A percentile compares a stretch with the other conserved stretches of the same genome.
Conservation (phyloP, 1,140 invertebrate genomes). For the Drosophila auraria region DNA sequence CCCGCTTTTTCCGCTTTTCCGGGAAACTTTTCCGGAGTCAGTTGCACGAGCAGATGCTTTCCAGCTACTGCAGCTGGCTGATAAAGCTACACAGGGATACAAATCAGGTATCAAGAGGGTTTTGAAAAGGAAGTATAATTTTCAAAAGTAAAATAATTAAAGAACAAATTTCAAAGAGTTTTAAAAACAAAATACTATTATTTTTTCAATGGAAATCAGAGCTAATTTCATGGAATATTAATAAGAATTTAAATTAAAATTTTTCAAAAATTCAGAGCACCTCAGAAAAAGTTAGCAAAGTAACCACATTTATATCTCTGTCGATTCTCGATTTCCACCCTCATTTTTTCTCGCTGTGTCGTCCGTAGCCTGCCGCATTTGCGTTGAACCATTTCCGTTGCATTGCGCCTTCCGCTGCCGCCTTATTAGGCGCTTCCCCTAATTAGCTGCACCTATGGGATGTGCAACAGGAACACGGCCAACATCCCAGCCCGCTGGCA, state of each 20-base stretch:
- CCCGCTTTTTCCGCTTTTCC: constrained; percentile 18
- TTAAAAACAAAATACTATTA: no score
- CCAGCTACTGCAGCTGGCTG: constrained; percentile 36
- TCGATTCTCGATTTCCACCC: no score
- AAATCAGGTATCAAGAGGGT: background rate
- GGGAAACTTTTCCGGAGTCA: constrained; percentile 49
- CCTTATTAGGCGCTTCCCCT: constrained; percentile 69
- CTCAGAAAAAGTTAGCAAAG: no score
- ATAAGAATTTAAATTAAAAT: no score
- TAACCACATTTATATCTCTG: background rate
- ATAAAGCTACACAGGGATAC: constrained; percentile 32
- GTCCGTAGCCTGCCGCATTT: background rate
- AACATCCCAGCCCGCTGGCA: constrained; percentile 1
- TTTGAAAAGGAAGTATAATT: background rate
- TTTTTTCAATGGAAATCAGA: no score
- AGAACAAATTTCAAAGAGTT: no score
- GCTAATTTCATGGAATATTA: no score
- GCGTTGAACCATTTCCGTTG: constrained; percentile 55
- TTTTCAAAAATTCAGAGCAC: no score
- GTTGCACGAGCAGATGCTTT: constrained; percentile 34
- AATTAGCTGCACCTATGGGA: constrained; percentile 56
- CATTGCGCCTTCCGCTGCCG: constrained; percentile 59
- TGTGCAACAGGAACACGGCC: constrained; percentile 40
- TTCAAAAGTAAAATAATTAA: background rate
- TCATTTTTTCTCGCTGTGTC: constrained; percentile 6